These are phyloP conservation scores for Girardinus metallicus DNA, from an alignment of 2,797 vertebrate genomes.

Conservation along the genomic window DNA sequence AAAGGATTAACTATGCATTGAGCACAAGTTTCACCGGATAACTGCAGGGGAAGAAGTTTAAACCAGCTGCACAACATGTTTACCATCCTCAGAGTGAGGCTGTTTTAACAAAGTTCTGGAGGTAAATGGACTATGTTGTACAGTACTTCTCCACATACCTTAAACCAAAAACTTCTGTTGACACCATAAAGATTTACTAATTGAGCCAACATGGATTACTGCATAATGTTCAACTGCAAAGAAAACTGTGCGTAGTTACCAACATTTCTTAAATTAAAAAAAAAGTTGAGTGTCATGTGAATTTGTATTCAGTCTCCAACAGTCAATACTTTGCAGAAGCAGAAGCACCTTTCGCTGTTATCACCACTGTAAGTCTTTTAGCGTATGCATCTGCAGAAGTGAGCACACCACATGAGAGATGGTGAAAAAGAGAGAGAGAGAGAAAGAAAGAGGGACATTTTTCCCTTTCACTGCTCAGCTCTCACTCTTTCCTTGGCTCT, in stretches of 20 bases:
- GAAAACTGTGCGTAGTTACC: neutral
- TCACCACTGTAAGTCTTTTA: neutral
- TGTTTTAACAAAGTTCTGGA: neutral
- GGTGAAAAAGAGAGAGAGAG: no score
- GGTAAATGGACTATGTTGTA: neutral
- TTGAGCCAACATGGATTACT: neutral
- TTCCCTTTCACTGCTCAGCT: no score
- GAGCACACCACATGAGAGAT: no score
- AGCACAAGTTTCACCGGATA: neutral
- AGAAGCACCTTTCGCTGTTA: neutral
- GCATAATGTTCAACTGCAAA: neutral
- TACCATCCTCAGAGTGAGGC: neutral
- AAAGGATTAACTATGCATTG: slow-evolving; percentile 7
- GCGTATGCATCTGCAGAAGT: neutral
- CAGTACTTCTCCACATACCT: neutral
- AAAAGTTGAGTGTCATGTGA: neutral
- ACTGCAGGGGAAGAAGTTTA: neutral
- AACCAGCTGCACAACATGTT: neutral
- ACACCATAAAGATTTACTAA: neutral
- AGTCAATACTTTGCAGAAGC: neutral
- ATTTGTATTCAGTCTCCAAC: neutral
- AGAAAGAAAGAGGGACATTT: no score
- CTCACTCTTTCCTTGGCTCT: no score
- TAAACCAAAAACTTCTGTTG: neutral
- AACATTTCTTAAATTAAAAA: neutral